These are phyloP conservation scores for Oreochromis tanganicae DNA, from an alignment of 2,113 vertebrate genomes.

Conservation along the genomic window DNA sequence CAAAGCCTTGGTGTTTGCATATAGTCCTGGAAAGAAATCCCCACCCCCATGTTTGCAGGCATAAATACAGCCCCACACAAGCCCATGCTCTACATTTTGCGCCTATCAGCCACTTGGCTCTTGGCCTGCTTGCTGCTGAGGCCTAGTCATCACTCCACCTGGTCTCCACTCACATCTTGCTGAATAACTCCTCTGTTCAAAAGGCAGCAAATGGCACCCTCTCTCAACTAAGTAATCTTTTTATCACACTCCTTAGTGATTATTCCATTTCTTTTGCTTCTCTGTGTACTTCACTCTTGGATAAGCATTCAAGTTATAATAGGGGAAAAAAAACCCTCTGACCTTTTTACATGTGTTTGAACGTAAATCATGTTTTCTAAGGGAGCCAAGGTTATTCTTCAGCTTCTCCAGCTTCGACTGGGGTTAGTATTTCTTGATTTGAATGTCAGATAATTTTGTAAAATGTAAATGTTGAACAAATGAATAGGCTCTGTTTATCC, in stretches of 20 bases:
- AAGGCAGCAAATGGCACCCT: constrained; percentile 26
- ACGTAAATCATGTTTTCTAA: neutral
- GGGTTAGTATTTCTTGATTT: neutral
- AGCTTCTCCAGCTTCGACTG: neutral
- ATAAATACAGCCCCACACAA: constrained; percentile 17
- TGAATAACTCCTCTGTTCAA: constrained; percentile 33
- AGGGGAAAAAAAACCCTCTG: neutral
- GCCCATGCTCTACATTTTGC: constrained; percentile 10
- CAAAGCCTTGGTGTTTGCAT: neutral
- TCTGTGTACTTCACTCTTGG: neutral
- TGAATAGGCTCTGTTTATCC: constrained; percentile 22
- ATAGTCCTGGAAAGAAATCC: neutral
- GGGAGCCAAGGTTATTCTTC: neutral
- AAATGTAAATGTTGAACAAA: constrained; percentile 25
- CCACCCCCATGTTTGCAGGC: constrained; percentile 8
- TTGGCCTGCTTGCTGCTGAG: constrained; percentile 10
- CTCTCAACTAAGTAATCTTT: neutral
- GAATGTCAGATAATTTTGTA: neutral
- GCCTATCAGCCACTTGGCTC: constrained; percentile 26
- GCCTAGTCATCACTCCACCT: constrained; percentile 38
- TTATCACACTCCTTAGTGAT: neutral
- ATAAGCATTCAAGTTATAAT: neutral
- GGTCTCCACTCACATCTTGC: constrained; percentile 26
- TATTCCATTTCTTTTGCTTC: neutral
- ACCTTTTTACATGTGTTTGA: neutral